Evolutionary conservation across 2,888 invertebrate genomes (phyloP), one percentile per base, ranked within the genome.

Genomic region (Dichetophora obliterata): DNA sequence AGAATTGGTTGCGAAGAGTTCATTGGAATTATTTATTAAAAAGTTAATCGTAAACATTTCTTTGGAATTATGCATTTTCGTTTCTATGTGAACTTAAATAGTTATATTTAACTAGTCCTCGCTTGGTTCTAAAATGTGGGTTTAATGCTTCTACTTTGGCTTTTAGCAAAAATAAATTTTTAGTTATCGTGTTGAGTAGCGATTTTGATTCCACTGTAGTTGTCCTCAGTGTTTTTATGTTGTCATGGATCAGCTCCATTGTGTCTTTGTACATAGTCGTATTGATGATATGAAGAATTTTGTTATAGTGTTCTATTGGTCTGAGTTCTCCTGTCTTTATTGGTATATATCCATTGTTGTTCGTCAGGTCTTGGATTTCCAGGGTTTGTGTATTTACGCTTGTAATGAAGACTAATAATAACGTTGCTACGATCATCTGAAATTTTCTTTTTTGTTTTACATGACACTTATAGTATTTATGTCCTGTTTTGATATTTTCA

Each of bases 251-350:
- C 31, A 52, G 27, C 43, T 57, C 54, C n/a, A n/a, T n/a, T n/a
- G n/a, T n/a, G n/a, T n/a, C n/a, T n/a, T n/a, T n/a, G 54, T 76
- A 78, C 34, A 76, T 57, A n/a, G 79, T 76, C 24, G 75, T 69
- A n/a, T 79, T 80, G 16, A 78, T 75, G 22, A 80, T 70, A 43
- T 79, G 80, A 11, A 79, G 57, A n/a, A 74, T 54, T 74, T 74
- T 74, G 48, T 52, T 66, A 52, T 74, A 74, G 14, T 74, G 50
- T 65, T 74, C 65, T n/a, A 74, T 65, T 27, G 50, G n/a, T 63
- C 37, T 74, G 31, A 74, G n/a, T 74, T 74, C 65, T 43, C 63
- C 22, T 19, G 52, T 63, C 50, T 74, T 66, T 16, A 74, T 74
- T 22, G 74, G 66, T 48, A 74, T 52, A 19, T 52, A 66, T 50